Evolutionary conservation across 2,113 vertebrate genomes (phyloP), one percentile per base, ranked within the genome.

Genomic region (Myotis brandtii): DNA sequence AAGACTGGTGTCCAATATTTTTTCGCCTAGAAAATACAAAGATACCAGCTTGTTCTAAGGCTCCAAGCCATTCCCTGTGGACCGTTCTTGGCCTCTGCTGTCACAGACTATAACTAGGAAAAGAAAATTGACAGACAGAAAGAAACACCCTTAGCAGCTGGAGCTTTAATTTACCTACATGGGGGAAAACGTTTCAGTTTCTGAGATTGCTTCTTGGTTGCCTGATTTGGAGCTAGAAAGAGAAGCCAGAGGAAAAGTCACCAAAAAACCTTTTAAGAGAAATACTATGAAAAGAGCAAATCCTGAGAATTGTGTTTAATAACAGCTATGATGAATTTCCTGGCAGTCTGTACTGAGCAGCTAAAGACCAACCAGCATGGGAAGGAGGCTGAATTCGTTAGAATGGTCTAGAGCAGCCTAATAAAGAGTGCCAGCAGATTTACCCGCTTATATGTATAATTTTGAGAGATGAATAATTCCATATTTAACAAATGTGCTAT

Each of bases 401-500:
- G 94, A 90, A 76, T 82, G 90, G 94, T 92, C 96, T 96, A 77
- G 20, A 95, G 80, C 79, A 93, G 83, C 81, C 64, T 95, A 96
- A 93, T 96, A 92, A 93, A 91, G 95, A 94, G 66, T 50, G 85
- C 76, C 84, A 95, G 95, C 91, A 89, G 83, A 97, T 94, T 97
- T 96, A 94, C 95, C 96, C 94, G 94, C 89, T 88, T 69, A 97
- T 76, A 96, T 54, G 94, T 95, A 97, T 96, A 95, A 96, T 93
- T 97, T 97, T 96, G 59, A 79, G 82, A 56, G 93, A 82, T 83
- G 93, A 95, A 97, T 97, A 96, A 92, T 95, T 98, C 91, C 96
- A 87, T 96, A 89, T 94, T 98, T 97, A 97, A 97, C 96, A 98
- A 98, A 95, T 98, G 94, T 93, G 70, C 89, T 97, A 93, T 20